Conservation (phyloP, 2,797 vertebrate species). For the Ambastaia sidthimunki region DNA sequence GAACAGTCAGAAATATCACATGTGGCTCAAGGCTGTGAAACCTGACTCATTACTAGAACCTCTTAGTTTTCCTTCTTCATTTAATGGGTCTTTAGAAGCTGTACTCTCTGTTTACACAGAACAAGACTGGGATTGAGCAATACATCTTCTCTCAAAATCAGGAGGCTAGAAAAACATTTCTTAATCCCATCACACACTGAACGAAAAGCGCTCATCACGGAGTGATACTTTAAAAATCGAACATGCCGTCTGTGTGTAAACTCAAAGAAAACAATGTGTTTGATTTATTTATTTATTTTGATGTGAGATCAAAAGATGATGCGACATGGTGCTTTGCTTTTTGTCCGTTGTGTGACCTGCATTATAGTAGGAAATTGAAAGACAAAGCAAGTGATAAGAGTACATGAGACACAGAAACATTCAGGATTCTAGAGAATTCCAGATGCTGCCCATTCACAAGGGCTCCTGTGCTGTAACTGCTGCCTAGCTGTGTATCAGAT, state of each 20-base stretch:
- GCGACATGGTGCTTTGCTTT: too few relatives aligned
- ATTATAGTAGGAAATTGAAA: background rate
- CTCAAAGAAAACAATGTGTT: too few relatives aligned
- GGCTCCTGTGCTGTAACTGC: background rate
- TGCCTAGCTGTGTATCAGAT: background rate
- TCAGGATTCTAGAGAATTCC: background rate
- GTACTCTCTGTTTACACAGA: background rate
- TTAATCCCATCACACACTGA: too few relatives aligned
- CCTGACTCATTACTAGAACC: conserved; percentile 8
- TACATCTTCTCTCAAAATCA: background rate
- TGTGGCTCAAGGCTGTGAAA: conserved; percentile 8
- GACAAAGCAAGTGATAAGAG: background rate
- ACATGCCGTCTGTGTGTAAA: too few relatives aligned
- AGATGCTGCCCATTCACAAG: background rate
- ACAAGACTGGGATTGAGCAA: background rate
- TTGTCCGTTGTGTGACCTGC: too few relatives aligned
- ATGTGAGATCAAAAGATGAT: too few relatives aligned
- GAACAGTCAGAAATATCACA: background rate
- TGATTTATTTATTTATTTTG: too few relatives aligned
- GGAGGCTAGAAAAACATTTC: background rate
- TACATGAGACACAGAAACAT: background rate
- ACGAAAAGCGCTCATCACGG: too few relatives aligned
- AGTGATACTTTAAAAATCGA: too few relatives aligned
- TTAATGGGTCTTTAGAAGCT: background rate
- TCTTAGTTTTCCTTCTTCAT: conserved; percentile 3